Evolutionary conservation across 2,888 invertebrate species (phyloP).

Genomic region (Syrista parreyssii): DNA sequence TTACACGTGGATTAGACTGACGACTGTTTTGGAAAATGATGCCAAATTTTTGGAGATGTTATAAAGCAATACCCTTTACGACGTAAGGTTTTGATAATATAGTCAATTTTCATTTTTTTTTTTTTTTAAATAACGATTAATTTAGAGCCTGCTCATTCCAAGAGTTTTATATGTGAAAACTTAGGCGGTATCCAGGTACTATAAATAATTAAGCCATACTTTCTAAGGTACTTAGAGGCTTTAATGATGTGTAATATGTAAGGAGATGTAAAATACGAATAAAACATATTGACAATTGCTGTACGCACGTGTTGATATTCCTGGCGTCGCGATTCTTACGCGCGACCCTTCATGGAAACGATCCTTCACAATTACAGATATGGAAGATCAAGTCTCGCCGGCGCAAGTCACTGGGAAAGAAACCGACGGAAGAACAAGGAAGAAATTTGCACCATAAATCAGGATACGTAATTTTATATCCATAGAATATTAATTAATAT

Average conservation of each 20-base stretch:
- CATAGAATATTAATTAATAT: background rate
- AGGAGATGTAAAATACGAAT: constrained; percentile 13
- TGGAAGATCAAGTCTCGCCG: background rate
- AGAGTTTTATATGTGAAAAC: constrained; percentile 6
- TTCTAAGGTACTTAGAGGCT: constrained; percentile 1
- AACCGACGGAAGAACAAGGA: background rate
- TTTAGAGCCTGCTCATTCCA: constrained; percentile 10
- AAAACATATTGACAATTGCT: constrained; percentile 14
- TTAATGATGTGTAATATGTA: constrained; percentile 15
- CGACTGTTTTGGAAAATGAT: background rate
- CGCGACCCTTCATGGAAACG: background rate
- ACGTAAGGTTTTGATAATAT: background rate
- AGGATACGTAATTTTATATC: background rate
- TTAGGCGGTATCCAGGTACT: background rate
- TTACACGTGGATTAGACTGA: background rate
- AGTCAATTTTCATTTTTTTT: background rate
- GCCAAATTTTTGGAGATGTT: background rate
- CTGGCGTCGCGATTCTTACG: background rate
- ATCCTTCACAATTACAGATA: background rate
- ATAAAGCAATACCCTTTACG: background rate
- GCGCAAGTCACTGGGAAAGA: background rate
- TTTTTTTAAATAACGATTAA: background rate
- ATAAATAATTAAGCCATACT: background rate
- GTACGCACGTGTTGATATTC: background rate
- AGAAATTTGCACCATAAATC: background rate